A percentile compares a stretch with the other conserved stretches of the same genome.
Evolutionary conservation across 2,113 vertebrate species (phyloP).

Genomic region (Cettia cetti): DNA sequence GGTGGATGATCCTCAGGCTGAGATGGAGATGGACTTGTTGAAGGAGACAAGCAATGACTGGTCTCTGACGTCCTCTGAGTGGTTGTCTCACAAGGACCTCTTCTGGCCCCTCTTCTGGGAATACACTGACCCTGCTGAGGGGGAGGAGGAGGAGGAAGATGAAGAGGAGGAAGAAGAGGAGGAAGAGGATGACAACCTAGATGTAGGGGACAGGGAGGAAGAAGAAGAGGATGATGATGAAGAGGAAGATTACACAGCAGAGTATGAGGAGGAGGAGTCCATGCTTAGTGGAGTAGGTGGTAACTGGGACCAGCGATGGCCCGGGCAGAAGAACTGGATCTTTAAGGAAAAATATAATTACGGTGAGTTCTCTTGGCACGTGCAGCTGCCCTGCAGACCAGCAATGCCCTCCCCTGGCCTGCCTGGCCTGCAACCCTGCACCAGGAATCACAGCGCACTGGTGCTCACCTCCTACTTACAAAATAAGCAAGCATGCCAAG

Average conservation of each 20-base stretch:
- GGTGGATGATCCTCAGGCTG: constrained; percentile 83
- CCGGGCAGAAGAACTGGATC: constrained; percentile 73
- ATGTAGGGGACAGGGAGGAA: constrained; percentile 43
- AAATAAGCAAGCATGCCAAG: neutral
- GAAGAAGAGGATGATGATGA: constrained; percentile 58
- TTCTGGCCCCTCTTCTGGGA: constrained; percentile 93
- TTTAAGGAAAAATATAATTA: constrained; percentile 78
- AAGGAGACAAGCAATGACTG: constrained; percentile 79
- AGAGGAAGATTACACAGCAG: constrained; percentile 75
- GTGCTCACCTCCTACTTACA: neutral
- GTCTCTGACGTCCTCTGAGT: constrained; percentile 78
- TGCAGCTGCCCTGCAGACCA: neutral
- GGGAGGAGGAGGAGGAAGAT: constrained; percentile 45
- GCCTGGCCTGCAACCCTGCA: neutral
- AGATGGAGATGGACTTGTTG: constrained; percentile 86
- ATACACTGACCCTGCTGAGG: constrained; percentile 78
- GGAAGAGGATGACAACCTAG: constrained; percentile 18
- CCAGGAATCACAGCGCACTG: rapidly evolving
- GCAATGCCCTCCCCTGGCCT: neutral
- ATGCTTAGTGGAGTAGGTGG: constrained; percentile 79
- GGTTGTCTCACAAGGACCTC: constrained; percentile 81
- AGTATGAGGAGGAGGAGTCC: constrained; percentile 83
- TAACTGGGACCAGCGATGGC: constrained; percentile 79
- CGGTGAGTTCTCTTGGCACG: constrained; percentile 58
- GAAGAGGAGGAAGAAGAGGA: constrained; percentile 43